Conservation (phyloP, 1,140 invertebrate species). For the Drosophila takahashii region DNA sequence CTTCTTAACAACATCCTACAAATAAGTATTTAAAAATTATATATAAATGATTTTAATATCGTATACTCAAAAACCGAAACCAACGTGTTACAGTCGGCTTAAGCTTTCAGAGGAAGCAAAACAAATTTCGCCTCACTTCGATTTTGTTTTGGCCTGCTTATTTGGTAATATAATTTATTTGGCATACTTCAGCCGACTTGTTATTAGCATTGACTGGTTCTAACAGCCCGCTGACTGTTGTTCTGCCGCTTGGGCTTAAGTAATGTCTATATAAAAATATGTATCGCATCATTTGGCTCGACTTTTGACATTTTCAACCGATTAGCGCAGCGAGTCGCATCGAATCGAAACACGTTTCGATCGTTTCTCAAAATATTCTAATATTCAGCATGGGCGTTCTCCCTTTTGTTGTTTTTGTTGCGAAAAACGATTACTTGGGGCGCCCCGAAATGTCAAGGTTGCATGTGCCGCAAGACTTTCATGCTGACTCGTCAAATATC, state of each 20-base stretch:
- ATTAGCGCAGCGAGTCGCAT: slow-evolving; percentile 17
- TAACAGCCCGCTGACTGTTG: slow-evolving; percentile 39
- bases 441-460: slow-evolving; percentile 67
- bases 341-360: slow-evolving; percentile 40
- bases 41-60: no score
- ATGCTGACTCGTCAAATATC: slow-evolving; percentile 33
- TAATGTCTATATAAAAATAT: slow-evolving; percentile 45
- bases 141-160: slow-evolving; percentile 7
- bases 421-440: slow-evolving; percentile 27
- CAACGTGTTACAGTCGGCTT: not conserved
- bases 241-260: slow-evolving; percentile 33
- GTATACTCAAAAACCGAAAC: not conserved
- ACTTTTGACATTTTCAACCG: slow-evolving; percentile 65
- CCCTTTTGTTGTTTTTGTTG: slow-evolving; percentile 15
- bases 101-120: not conserved
- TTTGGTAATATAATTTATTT: slow-evolving; percentile 41
- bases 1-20: no score
- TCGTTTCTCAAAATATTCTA: slow-evolving; percentile 42
- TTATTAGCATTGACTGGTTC: slow-evolving; percentile 45
- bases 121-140: not conserved
- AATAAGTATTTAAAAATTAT: no score
- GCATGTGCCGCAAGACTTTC: slow-evolving; percentile 20
- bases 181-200: slow-evolving; percentile 37
- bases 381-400: slow-evolving; percentile 49
- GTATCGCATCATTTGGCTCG: slow-evolving; percentile 59